phyloP scores from a whole-genome alignment of 2,888 invertebrate species.

The Philaethria dido region DNA sequence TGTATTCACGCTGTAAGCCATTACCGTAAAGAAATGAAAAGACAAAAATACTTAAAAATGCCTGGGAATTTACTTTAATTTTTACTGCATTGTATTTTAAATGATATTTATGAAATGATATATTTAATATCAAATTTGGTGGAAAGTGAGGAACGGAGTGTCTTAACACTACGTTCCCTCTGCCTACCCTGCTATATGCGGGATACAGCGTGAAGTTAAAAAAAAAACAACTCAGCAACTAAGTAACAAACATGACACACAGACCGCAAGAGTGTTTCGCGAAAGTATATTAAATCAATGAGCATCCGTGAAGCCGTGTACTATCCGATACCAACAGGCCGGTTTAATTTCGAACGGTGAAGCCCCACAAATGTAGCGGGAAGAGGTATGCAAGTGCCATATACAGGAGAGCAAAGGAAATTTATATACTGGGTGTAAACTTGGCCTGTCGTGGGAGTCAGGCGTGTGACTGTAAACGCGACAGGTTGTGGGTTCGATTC shows the following conservation, averaged over 20 bases:
- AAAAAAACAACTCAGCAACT: not conserved
- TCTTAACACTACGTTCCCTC: too few species aligned
- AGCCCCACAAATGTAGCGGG: constrained; percentile 57
- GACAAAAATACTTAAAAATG: constrained; percentile 15
- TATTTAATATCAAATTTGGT: too few species aligned
- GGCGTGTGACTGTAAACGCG: too few species aligned
- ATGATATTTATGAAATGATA: too few species aligned
- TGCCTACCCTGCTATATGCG: too few species aligned
- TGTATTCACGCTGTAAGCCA: constrained; percentile 18
- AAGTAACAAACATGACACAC: not conserved
- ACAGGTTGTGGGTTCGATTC: too few species aligned
- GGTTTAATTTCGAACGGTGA: constrained; percentile 62
- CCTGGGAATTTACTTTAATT: not conserved
- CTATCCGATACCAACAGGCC: constrained; percentile 44
- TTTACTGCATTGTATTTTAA: not conserved
- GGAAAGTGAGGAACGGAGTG: too few species aligned
- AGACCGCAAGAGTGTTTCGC: constrained; percentile 28
- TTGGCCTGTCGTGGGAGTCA: not conserved
- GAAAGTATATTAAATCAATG: constrained; percentile 28
- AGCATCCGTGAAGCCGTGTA: constrained; percentile 32
- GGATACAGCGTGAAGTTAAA: too few species aligned
- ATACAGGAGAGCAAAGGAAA: constrained; percentile 40
- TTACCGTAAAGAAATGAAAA: constrained; percentile 20
- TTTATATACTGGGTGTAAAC: constrained; percentile 18
- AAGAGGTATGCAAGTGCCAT: constrained; percentile 42